phyloP scores from a whole-genome alignment of 1,140 invertebrate species.

The Calosoma granatense region DNA sequence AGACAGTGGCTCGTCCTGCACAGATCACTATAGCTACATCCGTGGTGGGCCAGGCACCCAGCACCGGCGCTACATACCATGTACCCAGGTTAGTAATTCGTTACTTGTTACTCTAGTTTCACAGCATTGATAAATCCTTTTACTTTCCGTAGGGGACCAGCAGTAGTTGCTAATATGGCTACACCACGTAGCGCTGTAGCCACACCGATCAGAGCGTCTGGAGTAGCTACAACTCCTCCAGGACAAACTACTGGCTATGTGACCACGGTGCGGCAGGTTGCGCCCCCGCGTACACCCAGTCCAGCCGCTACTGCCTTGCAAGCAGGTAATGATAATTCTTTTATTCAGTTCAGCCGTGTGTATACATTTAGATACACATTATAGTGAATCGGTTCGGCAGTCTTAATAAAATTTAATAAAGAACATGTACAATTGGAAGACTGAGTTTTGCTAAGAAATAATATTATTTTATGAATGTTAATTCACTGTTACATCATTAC shows the following conservation, averaged over 20 bases:
- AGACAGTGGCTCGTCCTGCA: conserved; percentile 17
- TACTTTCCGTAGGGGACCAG: conserved; percentile 29
- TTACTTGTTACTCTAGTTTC: background rate
- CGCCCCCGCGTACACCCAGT: conserved; percentile 26
- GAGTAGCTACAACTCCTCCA: conserved; percentile 27
- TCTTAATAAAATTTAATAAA: no score
- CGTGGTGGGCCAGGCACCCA: conserved; percentile 20
- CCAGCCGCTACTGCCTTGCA: conserved; percentile 19
- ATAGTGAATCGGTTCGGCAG: no score
- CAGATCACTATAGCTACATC: conserved; percentile 31
- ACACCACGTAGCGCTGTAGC: conserved; percentile 32
- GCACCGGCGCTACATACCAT: conserved; percentile 27
- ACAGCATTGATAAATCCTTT: no score
- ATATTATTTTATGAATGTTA: no score
- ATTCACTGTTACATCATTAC: no score
- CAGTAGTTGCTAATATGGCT: conserved; percentile 33
- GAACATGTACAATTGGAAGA: no score
- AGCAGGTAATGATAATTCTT: background rate
- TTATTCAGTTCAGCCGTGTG: no score
- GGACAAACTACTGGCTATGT: conserved; percentile 16
- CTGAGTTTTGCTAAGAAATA: no score
- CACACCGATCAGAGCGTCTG: conserved; percentile 25
- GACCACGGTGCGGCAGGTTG: conserved; percentile 12
- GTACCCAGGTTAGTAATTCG: conserved; percentile 19
- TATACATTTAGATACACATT: no score